Evolutionary conservation across 1,140 invertebrate species (phyloP).

Genomic region (Drosophila busckii): DNA sequence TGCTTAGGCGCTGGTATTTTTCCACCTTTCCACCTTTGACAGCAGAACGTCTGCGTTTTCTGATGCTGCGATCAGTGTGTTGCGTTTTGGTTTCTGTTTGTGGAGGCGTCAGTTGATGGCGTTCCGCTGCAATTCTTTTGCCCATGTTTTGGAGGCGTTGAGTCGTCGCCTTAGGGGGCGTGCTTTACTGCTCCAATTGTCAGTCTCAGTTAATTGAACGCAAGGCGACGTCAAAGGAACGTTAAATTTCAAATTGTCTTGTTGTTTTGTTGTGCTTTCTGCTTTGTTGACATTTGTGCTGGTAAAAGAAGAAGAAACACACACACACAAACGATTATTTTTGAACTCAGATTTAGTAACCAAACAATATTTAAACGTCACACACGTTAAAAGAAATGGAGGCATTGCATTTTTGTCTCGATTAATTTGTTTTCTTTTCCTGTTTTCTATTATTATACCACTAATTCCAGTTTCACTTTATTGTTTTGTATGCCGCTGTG

Average conservation of each 20-base stretch:
- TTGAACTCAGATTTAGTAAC: no score
- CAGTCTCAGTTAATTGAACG: slow-evolving; percentile 29
- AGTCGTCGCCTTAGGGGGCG: background rate
- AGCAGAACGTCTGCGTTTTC: slow-evolving; percentile 62
- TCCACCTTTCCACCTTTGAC: slow-evolving; percentile 29
- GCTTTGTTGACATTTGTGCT: slow-evolving; percentile 32
- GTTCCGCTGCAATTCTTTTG: slow-evolving; percentile 57
- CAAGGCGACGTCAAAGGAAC: slow-evolving; percentile 27
- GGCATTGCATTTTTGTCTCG: slow-evolving; percentile 13
- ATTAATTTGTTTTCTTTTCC: slow-evolving; percentile 9
- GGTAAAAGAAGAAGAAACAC: slow-evolving; percentile 17
- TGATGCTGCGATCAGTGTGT: slow-evolving; percentile 43
- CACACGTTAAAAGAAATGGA: no score
- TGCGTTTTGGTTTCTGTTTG: slow-evolving; percentile 14
- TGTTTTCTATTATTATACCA: slow-evolving; percentile 20
- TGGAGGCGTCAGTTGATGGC: slow-evolving; percentile 26
- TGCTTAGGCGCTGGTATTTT: slow-evolving; percentile 42
- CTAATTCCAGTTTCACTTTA: slow-evolving; percentile 33
- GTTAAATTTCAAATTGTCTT: slow-evolving; percentile 25
- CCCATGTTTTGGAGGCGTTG: slow-evolving; percentile 30
- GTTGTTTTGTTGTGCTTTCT: slow-evolving; percentile 50
- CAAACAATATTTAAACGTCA: no score
- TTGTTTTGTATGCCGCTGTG: slow-evolving; percentile 33
- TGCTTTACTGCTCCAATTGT: slow-evolving; percentile 10
- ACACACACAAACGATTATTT: slow-evolving; percentile 12